Base-by-base conservation (phyloP, 2,113 vertebrate species). In the Paramormyrops kingsleyae region DNA sequence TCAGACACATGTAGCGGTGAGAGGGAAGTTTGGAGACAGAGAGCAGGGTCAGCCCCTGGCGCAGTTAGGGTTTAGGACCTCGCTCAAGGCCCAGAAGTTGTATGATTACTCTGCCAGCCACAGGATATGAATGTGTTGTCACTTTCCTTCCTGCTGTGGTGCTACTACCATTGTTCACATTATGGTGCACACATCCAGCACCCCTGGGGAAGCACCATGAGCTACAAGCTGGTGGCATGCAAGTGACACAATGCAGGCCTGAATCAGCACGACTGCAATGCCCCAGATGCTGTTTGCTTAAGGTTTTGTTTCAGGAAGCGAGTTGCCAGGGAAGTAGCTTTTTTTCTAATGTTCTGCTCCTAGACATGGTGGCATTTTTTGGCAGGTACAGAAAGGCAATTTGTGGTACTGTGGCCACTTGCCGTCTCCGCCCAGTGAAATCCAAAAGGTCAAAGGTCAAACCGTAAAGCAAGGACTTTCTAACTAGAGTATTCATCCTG, bases 341-440 rank as follows among this genome's bases (percentile, higher is more conserved):
- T 21, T 46, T 88, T 17, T 90, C 89, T 83, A 88, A 47, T 90
- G 46, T 89, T 15, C n/a, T 66, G 21, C 56, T 89, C 59, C 85
- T 90, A 42, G 91, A 59, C 87, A 77, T 46, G 56, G 21, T 62
- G 92, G 85, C 90, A 35, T 92, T 44, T 92, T 92, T 94, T 93
- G 90, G 92, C 91, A 52, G 21, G 50, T 85, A n/a, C 86, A 46
- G 42, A 90, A 92, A 93, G 92, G 44, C 84, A 89, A 91, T 42
- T 27, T 35, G 89, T 83, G 21, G 27, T 88, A 59, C 15, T 87
- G 70, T 74, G 77, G 31, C 74, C 17, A 27, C 91, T 10, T 39
- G 89, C n/a, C n/a, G 49, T 46, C 19, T 59, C 59, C 24, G 19
- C 49, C 31, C 31, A 59, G 50, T 56, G 5, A 80, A 56, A 56